phyloP scores from a whole-genome alignment of 1,140 invertebrate species.

The Psilanteris sp. region DNA sequence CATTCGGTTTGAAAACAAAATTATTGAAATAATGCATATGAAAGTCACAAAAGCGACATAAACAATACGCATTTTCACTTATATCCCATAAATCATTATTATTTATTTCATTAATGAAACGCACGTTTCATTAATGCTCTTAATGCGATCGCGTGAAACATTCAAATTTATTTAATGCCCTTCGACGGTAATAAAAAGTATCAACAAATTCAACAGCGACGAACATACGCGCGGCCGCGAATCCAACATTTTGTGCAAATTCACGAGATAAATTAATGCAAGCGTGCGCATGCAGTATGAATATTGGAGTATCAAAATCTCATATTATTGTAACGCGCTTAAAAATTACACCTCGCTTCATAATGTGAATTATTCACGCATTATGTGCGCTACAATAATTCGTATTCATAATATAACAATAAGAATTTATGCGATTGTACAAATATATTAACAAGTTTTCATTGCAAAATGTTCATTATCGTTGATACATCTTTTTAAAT shows the following conservation, averaged over 20 bases:
- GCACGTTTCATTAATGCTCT: not conserved
- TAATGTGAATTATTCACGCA: not conserved
- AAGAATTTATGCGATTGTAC: not conserved
- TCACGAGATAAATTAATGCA: conserved; percentile 16
- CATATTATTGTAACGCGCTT: conserved; percentile 3
- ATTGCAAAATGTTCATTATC: no score
- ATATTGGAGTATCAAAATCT: conserved; percentile 25
- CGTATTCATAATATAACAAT: not conserved
- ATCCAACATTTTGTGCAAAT: conserved; percentile 18
- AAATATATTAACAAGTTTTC: no score
- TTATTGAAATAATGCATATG: no score
- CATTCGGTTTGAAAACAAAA: no score
- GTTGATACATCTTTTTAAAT: no score
- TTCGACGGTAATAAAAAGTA: conserved; percentile 4
- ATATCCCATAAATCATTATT: no score
- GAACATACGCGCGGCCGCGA: conserved; percentile 4
- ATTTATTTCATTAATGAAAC: no score
- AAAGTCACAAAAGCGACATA: no score
- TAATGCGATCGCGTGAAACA: not conserved
- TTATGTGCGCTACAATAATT: not conserved
- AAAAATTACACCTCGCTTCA: conserved; percentile 1
- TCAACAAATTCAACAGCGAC: conserved; percentile 1
- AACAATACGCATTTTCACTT: no score
- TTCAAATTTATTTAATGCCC: no score
- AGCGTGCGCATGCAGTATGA: not conserved